These are phyloP conservation scores for Caenorhabditis doughertyi DNA, from an alignment of 2,888 invertebrate species.

Conservation along the genomic window DNA sequence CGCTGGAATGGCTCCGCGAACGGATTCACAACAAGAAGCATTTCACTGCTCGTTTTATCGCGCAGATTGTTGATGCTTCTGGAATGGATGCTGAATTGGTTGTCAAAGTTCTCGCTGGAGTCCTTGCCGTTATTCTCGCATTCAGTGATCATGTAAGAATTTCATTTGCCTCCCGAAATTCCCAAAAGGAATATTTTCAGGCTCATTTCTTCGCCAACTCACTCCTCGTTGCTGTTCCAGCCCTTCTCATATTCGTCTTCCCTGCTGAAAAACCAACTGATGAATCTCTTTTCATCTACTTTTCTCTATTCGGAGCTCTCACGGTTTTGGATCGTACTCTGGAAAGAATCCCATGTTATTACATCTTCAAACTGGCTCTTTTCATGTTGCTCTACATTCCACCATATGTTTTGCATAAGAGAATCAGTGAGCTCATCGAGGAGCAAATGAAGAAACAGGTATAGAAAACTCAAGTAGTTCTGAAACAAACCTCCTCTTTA, in stretches of 20 bases:
- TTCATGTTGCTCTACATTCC: conserved; percentile 65
- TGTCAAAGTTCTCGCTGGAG: conserved; percentile 30
- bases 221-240: conserved; percentile 58
- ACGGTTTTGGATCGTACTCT: conserved; percentile 63
- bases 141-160: conserved; percentile 36
- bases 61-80: conserved; percentile 15
- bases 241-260: conserved; percentile 59
- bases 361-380: conserved; percentile 59
- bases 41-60: conserved; percentile 58
- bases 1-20: conserved; percentile 51
- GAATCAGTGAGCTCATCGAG: conserved; percentile 28
- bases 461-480: no score
- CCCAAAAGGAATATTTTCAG: conserved; percentile 15
- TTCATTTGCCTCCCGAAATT: no score
- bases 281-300: conserved; percentile 65
- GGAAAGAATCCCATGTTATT: conserved; percentile 65
- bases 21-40: conserved; percentile 55
- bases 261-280: conserved; percentile 62
- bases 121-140: conserved; percentile 20
- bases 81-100: conserved; percentile 43
- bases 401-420: conserved; percentile 53
- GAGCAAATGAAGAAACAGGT: conserved; percentile 35
- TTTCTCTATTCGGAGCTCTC: conserved; percentile 53
- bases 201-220: conserved; percentile 63
- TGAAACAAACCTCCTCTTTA: no score